Base-by-base conservation (phyloP, 2,888 invertebrate species). In the Drosophila cognata region DNA sequence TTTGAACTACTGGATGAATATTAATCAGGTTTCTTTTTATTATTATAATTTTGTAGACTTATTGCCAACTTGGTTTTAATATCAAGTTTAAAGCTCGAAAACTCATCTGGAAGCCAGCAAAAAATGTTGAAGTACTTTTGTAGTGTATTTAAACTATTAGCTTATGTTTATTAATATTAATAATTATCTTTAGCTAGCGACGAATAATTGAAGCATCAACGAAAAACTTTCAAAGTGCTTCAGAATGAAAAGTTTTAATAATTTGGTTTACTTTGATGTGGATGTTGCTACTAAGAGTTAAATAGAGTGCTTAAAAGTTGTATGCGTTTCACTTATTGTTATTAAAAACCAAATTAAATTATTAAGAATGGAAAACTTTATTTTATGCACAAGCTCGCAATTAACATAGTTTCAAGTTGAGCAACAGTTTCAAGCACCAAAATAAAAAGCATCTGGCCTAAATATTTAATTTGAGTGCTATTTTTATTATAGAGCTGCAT, bases 221-320 rank as follows among this genome's bases (percentile, higher is more conserved):
- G 11, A 38, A 21, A 0, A 55, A 55, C 29, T 61, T 61, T n/a
- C 8, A 18, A 11, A n/a, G 46, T 21, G 25, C n/a, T 31, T 25
- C 16, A 13, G 21, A 18, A 25, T 7, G 6, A 11, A n/a, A 67
- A 67, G 46, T 55, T 67, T 21, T 38, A 33, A 55, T 67, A 31
- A 50, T 21, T 48, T 36, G 38, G 28, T 18, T 48, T 38, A n/a
- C 28, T 38, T 67, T 53, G 25, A 28, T 36, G 4, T 13, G 29
- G 33, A 6, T 56, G 28, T 57, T 35, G 7, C n/a, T 31, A 46
- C 31, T 35, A 46, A 41, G 21, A 21, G 4, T 53, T 31, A 8
- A 36, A 46, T 33, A 11, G n/a, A 31, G 25, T 46, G 31, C 59
- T 31, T 61, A 21, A 13, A n/a, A 41, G 6, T 41, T n/a, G 4